Evolutionary conservation across 2,113 vertebrate species (phyloP).

Genomic region (Phoxinus phoxinus): DNA sequence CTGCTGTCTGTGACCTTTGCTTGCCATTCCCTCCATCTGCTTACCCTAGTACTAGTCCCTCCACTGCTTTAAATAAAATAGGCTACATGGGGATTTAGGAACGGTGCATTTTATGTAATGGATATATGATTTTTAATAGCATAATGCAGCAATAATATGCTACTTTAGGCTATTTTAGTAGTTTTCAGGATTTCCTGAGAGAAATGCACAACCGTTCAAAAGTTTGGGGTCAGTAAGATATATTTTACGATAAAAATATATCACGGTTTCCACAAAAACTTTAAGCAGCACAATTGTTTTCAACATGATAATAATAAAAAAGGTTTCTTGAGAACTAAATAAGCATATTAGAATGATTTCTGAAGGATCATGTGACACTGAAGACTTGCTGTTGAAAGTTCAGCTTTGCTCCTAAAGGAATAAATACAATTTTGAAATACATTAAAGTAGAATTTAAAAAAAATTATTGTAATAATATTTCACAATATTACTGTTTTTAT

Average conservation of each 20-base stretch:
- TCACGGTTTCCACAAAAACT: neutral
- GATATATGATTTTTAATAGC: neutral
- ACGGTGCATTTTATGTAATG: neutral
- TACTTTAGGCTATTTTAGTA: neutral
- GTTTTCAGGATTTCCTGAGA: neutral
- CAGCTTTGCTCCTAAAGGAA: neutral
- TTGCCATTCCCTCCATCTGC: neutral
- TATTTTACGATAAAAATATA: neutral
- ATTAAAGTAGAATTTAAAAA: neutral
- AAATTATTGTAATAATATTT: too few species aligned
- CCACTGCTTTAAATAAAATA: neutral
- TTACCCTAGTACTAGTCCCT: conserved; percentile 1
- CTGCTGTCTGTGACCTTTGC: conserved; percentile 8
- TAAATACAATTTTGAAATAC: neutral
- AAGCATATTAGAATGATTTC: neutral
- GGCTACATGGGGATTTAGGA: neutral
- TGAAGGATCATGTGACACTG: neutral
- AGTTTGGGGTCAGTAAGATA: neutral
- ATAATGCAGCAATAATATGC: neutral
- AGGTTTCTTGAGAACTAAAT: neutral
- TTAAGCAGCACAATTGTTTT: neutral
- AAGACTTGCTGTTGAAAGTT: neutral
- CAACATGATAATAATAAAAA: neutral
- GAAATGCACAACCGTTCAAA: neutral
- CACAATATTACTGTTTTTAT: too few species aligned